Conservation (phyloP, 2,888 invertebrate genomes). For the Meta bourneti region DNA sequence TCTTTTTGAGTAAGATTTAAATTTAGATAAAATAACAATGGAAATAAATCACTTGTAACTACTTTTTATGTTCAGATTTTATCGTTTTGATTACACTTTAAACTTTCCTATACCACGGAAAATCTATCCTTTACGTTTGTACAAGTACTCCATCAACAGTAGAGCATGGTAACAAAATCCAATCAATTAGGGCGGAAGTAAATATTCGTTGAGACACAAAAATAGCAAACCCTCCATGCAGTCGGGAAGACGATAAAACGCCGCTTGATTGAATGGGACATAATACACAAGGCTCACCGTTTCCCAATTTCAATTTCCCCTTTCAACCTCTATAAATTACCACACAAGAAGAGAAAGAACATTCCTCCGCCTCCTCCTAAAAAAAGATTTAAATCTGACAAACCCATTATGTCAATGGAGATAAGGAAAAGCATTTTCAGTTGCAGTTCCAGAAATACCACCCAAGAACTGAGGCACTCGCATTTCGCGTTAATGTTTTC, state of each 20-base stretch:
- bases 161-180: neutral
- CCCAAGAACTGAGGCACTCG: conserved; percentile 39
- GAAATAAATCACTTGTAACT: too few species aligned
- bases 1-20: too few species aligned
- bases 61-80: too few species aligned
- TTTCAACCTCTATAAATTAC: conserved; percentile 64
- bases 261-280: conserved; percentile 30
- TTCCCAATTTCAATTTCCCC: conserved; percentile 57
- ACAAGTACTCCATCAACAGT: neutral
- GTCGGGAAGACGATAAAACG: neutral
- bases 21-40: too few species aligned
- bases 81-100: too few species aligned
- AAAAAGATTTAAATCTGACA: conserved; percentile 70
- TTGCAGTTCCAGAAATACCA: conserved; percentile 45
- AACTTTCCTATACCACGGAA: too few species aligned
- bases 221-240: neutral
- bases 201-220: conserved; percentile 19
- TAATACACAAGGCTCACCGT: conserved; percentile 8
- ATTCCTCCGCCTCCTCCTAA: neutral
- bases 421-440: conserved; percentile 57
- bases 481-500: conserved; percentile 51
- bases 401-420: conserved; percentile 70
- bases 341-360: conserved; percentile 14
- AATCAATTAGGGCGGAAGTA: conserved; percentile 13
- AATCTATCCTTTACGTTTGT: neutral